These are phyloP conservation scores for Anabas testudineus DNA, from an alignment of 2,797 vertebrate genomes.

Conservation along the genomic window DNA sequence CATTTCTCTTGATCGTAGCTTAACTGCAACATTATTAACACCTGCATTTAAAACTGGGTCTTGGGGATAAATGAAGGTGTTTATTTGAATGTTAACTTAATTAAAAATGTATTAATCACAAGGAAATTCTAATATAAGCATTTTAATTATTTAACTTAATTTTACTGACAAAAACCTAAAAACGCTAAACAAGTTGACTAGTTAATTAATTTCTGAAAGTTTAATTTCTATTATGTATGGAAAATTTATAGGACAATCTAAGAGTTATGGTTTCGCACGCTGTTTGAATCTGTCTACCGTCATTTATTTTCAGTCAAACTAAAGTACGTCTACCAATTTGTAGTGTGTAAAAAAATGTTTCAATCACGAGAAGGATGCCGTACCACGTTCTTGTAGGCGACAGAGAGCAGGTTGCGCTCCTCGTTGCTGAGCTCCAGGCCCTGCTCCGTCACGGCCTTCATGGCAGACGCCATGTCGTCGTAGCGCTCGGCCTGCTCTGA, in stretches of 20 bases:
- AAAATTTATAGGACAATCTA: not conserved
- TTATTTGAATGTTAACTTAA: not conserved
- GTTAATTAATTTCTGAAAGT: too few species aligned
- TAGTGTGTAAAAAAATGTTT: not conserved
- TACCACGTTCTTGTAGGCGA: slow-evolving; percentile 99
- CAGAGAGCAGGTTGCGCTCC: slow-evolving; percentile 97
- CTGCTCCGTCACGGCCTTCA: slow-evolving; percentile 96
- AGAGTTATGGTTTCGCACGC: too few species aligned
- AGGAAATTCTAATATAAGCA: not conserved
- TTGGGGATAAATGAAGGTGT: not conserved
- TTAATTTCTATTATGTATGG: not conserved
- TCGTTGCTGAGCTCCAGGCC: slow-evolving; percentile 93
- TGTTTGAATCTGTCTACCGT: too few species aligned
- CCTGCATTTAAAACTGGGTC: not conserved
- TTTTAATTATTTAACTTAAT: too few species aligned
- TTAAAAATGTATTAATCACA: not conserved
- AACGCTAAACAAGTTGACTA: too few species aligned
- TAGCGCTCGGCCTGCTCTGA: slow-evolving; percentile 99
- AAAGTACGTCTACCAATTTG: too few species aligned
- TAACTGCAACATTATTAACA: not conserved
- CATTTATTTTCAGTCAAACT: too few species aligned
- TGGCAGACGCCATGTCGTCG: slow-evolving; percentile 97
- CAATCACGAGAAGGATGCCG: not conserved
- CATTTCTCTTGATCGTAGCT: too few species aligned
- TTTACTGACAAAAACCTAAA: too few species aligned